A percentile compares a stretch with the other conserved stretches of the same genome.
These are phyloP conservation scores for Masticophis lateralis DNA, from an alignment of 2,797 vertebrate species.

Conservation along the genomic window DNA sequence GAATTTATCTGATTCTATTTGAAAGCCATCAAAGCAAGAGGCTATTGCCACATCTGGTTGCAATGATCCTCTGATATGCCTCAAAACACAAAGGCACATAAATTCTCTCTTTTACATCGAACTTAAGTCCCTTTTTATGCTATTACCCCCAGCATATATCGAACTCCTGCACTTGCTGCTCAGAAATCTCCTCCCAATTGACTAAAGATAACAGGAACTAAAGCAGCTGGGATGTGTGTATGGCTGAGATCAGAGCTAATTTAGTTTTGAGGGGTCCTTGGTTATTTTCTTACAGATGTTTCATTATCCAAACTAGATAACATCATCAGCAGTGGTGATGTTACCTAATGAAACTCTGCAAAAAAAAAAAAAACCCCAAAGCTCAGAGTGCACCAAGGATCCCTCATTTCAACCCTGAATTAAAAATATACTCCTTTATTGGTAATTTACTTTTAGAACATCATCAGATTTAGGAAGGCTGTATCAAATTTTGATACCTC, in stretches of 20 bases:
- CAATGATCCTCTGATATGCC: conserved; percentile 3
- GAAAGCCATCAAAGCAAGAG: neutral
- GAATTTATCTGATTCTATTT: neutral
- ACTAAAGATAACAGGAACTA: neutral
- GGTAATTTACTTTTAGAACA: neutral
- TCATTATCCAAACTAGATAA: neutral
- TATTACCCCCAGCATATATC: neutral
- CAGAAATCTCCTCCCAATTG: neutral
- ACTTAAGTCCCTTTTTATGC: neutral
- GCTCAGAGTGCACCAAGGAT: neutral
- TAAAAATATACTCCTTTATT: neutral
- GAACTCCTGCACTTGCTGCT: neutral
- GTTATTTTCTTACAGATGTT: neutral
- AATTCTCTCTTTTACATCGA: neutral
- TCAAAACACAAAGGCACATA: neutral
- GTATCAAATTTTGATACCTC: neutral
- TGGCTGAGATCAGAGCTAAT: neutral
- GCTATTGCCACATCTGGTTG: neutral
- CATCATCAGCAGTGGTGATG: neutral
- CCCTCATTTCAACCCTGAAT: neutral
- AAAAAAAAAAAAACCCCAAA: neutral
- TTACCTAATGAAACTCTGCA: neutral
- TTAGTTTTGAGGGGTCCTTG: neutral
- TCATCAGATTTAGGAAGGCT: neutral
- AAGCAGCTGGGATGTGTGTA: neutral